Evolutionary conservation across 1,140 invertebrate species (phyloP).

Genomic region (Bombus waltoni): DNA sequence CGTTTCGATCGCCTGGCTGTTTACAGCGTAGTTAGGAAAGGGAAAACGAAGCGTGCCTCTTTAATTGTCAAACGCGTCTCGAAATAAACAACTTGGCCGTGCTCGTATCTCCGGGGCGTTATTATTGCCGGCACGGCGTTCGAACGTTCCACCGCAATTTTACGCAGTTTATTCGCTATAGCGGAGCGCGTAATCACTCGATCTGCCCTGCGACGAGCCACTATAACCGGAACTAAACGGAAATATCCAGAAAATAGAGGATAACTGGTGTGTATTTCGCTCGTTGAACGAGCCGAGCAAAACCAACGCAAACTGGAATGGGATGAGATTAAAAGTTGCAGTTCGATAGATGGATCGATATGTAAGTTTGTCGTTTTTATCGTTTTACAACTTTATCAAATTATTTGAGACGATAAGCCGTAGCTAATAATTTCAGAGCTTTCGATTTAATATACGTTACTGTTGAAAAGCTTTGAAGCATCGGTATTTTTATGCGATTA

Average conservation of each 20-base stretch:
- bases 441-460: no score
- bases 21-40: not conserved
- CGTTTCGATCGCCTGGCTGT: slow-evolving; percentile 18
- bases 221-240: slow-evolving; percentile 35
- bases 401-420: not conserved
- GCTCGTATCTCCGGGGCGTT: slow-evolving; percentile 60
- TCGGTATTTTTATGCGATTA: no score
- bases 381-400: not conserved
- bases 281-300: not conserved
- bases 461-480: no score
- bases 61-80: slow-evolving; percentile 47
- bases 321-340: not conserved
- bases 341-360: not conserved
- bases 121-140: slow-evolving; percentile 57
- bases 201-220: slow-evolving; percentile 64
- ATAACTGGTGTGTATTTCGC: slow-evolving; percentile 32
- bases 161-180: slow-evolving; percentile 77
- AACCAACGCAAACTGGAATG: not conserved
- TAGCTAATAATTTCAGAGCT: not conserved
- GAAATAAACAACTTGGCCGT: slow-evolving; percentile 55
- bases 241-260: slow-evolving; percentile 30
- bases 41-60: slow-evolving; percentile 12
- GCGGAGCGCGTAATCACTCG: slow-evolving; percentile 74
- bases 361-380: not conserved
- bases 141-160: slow-evolving; percentile 71